Conservation (phyloP, 1,140 invertebrate genomes). For the Micrasema minimum region DNA sequence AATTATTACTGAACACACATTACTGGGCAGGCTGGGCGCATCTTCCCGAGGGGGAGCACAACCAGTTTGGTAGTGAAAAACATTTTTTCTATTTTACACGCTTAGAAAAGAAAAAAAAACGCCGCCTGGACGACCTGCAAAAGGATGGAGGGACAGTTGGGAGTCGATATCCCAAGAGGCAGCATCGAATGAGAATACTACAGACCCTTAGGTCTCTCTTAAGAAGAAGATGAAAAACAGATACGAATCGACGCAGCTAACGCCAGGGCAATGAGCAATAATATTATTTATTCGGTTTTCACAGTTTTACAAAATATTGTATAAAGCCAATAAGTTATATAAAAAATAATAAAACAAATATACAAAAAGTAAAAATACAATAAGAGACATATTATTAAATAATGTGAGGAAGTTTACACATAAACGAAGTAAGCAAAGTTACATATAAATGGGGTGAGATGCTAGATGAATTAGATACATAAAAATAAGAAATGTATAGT, state of each 20-base stretch:
- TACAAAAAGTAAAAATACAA: not conserved
- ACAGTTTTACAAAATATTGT: not conserved
- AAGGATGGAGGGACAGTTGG: too few relatives aligned
- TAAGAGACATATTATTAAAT: not conserved
- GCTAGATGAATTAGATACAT: too few relatives aligned
- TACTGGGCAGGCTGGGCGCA: slow-evolving; percentile 13
- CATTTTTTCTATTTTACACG: not conserved
- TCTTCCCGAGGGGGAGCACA: not conserved
- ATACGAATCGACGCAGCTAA: too few relatives aligned
- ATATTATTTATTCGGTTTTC: not conserved
- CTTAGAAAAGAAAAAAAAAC: not conserved
- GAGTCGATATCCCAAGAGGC: too few relatives aligned
- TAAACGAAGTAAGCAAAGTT: too few relatives aligned
- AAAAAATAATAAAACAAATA: not conserved
- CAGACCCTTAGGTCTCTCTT: too few relatives aligned
- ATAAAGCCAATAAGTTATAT: not conserved
- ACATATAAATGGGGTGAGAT: too few relatives aligned
- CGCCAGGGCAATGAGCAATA: not conserved
- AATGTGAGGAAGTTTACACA: too few relatives aligned
- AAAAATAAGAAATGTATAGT: too few relatives aligned
- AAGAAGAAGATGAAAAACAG: not conserved
- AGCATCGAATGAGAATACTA: too few relatives aligned
- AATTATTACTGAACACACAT: slow-evolving; percentile 40
- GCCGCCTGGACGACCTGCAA: too few relatives aligned
- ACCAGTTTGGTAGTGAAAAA: not conserved